Evolutionary conservation across 2,797 vertebrate species (phyloP).

Genomic region (Alfaro cultratus): DNA sequence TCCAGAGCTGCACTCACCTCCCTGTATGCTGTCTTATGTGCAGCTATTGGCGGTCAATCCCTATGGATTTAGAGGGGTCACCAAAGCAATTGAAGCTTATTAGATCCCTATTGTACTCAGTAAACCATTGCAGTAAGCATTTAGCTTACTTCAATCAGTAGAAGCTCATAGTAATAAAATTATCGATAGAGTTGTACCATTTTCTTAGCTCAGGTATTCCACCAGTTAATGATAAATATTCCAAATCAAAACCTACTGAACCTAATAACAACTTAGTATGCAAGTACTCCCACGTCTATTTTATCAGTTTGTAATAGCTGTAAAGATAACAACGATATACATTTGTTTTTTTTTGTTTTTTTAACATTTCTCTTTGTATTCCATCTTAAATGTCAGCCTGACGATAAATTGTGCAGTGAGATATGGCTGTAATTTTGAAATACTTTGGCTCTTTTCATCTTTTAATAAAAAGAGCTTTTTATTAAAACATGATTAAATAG

Average conservation of each 20-base stretch:
- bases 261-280: neutral
- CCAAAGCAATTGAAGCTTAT: slow-evolving; percentile 49
- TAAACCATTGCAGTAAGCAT: slow-evolving; percentile 36
- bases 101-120: slow-evolving; percentile 35
- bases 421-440: neutral
- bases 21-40: slow-evolving; percentile 46
- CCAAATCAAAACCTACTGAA: neutral
- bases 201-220: neutral
- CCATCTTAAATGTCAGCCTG: neutral
- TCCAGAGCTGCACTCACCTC: slow-evolving; percentile 42
- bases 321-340: neutral
- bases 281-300: neutral
- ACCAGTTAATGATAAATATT: neutral
- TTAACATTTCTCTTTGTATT: neutral
- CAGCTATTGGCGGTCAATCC: slow-evolving; percentile 48
- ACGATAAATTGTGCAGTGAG: neutral
- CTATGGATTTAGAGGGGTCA: slow-evolving; percentile 53
- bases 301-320: neutral
- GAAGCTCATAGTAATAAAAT: slow-evolving; percentile 16
- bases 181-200: neutral
- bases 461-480: neutral
- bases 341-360: no score
- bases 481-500: neutral
- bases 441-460: neutral
- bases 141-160: slow-evolving; percentile 15